Evolutionary conservation across 2,888 invertebrate genomes (phyloP), one percentile per base, ranked within the genome.

Genomic region (Orgyia antiqua): DNA sequence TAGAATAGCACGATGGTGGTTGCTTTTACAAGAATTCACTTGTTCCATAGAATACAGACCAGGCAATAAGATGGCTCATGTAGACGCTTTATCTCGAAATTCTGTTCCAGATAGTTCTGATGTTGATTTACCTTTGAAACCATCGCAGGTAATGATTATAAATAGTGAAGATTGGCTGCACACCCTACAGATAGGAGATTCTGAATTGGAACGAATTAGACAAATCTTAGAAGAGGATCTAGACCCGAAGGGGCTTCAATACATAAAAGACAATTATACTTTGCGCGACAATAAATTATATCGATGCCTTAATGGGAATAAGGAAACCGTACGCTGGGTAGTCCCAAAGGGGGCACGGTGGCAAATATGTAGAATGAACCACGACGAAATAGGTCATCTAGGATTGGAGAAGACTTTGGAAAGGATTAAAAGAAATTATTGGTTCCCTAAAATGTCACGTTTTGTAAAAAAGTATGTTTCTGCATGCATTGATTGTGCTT

Each of bases 341-440:
- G 29, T 34, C 2, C 34, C 29, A n/a, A 26, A 27, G 13, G 24
- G 27, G 1, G 29, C 26, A 2, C 4, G 27, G 2, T 35, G 31
- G 27, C 35, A 35, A 12, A 8, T 35, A 1, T 27, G 27, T 11
- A 27, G 7, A 18, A 6, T 5, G 1, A 27, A 35, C 11, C 35
- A 35, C 9, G 31, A 35, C 13, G 30, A 30, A 8, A 19, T 34
- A 1, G 34, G 34, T 15, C 29, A 34, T 12, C 10, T 34, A 1
- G 29, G 24, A 7, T 23, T 29, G 17, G 19, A 17, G 27, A 34
- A 10, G n/a, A 27, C 27, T 6, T 7, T 17, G 1, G 27, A 34
- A 2, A 9, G 21, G n/a, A 34, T 34, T 4, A 21, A 19, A 11
- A 10, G 7, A 4, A 10, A 17, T 8, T 35, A 24, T 9, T 35